Evolutionary conservation across 2,888 invertebrate genomes (phyloP).

Genomic region (Raillietiella orientalis): DNA sequence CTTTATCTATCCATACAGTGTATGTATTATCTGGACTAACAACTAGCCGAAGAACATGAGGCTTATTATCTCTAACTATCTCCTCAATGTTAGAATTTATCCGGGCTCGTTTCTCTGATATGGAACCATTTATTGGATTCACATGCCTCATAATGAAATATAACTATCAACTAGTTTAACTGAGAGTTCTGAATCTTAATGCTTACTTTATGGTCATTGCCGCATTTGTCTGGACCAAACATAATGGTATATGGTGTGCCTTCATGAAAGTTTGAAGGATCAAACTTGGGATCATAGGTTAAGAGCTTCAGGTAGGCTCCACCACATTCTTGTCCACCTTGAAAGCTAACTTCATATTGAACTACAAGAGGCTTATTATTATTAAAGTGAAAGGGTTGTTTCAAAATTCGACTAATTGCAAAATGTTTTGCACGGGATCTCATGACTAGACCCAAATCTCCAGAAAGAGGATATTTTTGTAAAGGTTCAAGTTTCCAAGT

Average conservation of each 20-base stretch:
- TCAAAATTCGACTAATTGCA: slow-evolving; percentile 48
- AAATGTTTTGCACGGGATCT: slow-evolving; percentile 89
- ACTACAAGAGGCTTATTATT: slow-evolving; percentile 44
- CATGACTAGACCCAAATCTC: slow-evolving; percentile 57
- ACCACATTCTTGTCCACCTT: slow-evolving; percentile 94
- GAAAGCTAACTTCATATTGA: slow-evolving; percentile 71
- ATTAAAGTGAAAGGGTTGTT: slow-evolving; percentile 44
- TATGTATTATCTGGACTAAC: slow-evolving; percentile 45
- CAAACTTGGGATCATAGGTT: slow-evolving; percentile 29
- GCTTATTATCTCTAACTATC: slow-evolving; percentile 44
- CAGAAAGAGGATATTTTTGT: slow-evolving; percentile 34
- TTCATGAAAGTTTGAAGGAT: slow-evolving; percentile 44
- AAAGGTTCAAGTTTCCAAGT: slow-evolving; percentile 38
- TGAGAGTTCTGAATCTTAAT: background rate
- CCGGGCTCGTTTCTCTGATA: slow-evolving; percentile 74
- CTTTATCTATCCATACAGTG: slow-evolving; percentile 36
- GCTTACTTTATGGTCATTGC: slow-evolving; percentile 57
- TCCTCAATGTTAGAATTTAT: background rate
- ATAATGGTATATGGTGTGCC: slow-evolving; percentile 94
- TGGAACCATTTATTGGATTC: slow-evolving; percentile 62
- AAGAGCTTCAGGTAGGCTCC: slow-evolving; percentile 88
- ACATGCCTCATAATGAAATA: slow-evolving; percentile 74
- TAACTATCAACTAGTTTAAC: slow-evolving; percentile 14
- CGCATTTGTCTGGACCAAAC: slow-evolving; percentile 99
- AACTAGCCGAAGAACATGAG: slow-evolving; percentile 50